Evolutionary conservation across 35 echinoderm and acorn worm species (phyloP).

Genomic region (Holothuria glaberrima): DNA sequence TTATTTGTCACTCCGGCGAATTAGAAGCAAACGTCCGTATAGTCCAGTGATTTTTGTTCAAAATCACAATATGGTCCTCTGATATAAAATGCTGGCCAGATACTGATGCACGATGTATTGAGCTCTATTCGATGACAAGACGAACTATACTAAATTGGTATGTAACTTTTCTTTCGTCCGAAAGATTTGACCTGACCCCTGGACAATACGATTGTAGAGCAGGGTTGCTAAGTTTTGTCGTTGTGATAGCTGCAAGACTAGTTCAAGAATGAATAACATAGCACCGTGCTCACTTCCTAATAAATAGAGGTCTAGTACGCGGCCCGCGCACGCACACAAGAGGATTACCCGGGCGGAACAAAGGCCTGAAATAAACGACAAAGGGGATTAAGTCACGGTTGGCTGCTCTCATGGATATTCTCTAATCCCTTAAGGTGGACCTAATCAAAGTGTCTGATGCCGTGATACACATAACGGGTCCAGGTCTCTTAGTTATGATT

Average conservation of each 20-base stretch:
- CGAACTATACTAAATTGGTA: no score
- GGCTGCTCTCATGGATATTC: neutral
- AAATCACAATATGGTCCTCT: no score
- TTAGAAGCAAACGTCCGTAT: no score
- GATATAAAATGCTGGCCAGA: no score
- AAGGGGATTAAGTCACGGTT: neutral
- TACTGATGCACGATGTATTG: no score
- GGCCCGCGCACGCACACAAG: conserved; percentile 15
- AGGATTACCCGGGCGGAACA: conserved; percentile 14
- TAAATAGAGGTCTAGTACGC: no score
- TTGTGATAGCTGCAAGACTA: neutral
- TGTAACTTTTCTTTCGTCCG: neutral
- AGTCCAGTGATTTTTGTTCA: no score
- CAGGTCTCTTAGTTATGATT: neutral
- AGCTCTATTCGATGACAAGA: no score
- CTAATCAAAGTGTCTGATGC: conserved; percentile 43
- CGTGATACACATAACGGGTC: conserved; percentile 1
- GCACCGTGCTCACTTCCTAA: neutral
- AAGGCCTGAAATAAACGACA: neutral
- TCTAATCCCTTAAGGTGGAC: neutral
- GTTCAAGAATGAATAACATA: conserved; percentile 12
- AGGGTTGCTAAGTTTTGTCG: neutral
- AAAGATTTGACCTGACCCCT: neutral
- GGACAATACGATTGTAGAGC: neutral
- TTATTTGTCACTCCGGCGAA: no score